These are phyloP conservation scores for Phyto melanocephala DNA, from an alignment of 2,888 invertebrate species.

Conservation along the genomic window DNA sequence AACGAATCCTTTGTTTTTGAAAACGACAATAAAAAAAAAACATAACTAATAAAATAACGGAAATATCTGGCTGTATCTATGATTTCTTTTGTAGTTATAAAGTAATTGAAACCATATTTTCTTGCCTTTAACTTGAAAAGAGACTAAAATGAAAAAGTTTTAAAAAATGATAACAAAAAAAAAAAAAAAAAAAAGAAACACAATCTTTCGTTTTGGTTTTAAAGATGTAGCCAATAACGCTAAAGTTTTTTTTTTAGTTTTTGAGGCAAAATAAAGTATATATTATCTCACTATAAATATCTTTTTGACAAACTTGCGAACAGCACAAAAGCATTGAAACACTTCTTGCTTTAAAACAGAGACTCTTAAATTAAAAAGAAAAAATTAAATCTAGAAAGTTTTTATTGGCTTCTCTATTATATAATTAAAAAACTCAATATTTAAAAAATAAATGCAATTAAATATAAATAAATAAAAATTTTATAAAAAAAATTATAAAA, in stretches of 20 bases:
- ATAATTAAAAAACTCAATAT: no score
- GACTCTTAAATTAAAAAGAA: not conserved
- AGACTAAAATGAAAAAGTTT: not conserved
- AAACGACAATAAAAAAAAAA: not conserved
- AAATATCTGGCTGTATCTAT: constrained; percentile 40
- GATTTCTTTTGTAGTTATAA: constrained; percentile 32
- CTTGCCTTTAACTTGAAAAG: not conserved
- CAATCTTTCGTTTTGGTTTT: constrained; percentile 65
- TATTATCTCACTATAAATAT: constrained; percentile 74
- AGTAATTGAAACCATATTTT: constrained; percentile 63
- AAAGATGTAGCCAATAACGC: constrained; percentile 59
- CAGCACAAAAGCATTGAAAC: constrained; percentile 30
- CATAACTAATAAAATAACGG: constrained; percentile 54
- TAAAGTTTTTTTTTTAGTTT: no score
- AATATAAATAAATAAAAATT: no score
- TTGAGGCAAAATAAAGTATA: no score
- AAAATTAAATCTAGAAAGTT: no score
- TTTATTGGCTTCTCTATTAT: no score
- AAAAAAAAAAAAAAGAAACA: no score
- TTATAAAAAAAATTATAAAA: no score
- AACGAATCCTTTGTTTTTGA: constrained; percentile 56
- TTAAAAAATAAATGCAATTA: no score
- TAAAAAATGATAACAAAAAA: not conserved
- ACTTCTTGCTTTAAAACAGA: not conserved
- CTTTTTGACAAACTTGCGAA: constrained; percentile 67